Percentiles rank a stretch among this genome's conserved stretches.
Evolutionary conservation across 2,888 invertebrate genomes (phyloP).

Genomic region (Drosophila helvetica): DNA sequence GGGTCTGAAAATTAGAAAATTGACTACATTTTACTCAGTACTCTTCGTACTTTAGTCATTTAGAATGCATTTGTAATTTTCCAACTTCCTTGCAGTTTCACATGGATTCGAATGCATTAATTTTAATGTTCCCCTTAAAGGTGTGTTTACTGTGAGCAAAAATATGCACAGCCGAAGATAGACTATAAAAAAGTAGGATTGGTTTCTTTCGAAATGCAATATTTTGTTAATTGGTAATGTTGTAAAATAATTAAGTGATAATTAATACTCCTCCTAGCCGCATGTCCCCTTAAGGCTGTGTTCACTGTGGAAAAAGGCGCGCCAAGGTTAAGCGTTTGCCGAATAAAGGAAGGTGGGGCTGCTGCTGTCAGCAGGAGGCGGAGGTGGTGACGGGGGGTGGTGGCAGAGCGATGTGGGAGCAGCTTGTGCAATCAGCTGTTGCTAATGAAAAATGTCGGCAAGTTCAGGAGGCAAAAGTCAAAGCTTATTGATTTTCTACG

Average conservation of each 20-base stretch:
- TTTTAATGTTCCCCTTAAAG: constrained; percentile 1
- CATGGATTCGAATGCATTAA: neutral
- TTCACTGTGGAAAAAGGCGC: constrained; percentile 40
- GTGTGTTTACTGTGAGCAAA: constrained; percentile 30
- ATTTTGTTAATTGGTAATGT: no score
- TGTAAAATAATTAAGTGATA: no score
- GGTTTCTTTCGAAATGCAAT: no score
- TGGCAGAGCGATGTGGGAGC: constrained; percentile 47
- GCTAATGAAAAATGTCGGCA: constrained; percentile 70
- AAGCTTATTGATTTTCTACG: constrained; percentile 48
- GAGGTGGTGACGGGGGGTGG: constrained; percentile 20
- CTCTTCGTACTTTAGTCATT: neutral
- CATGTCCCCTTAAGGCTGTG: neutral
- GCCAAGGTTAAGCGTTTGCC: constrained; percentile 65
- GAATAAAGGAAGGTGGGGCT: constrained; percentile 21
- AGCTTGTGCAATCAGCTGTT: constrained; percentile 77
- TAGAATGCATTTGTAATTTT: neutral
- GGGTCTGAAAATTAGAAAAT: no score
- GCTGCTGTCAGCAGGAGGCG: constrained; percentile 9
- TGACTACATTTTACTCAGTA: neutral
- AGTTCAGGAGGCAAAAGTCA: constrained; percentile 41
- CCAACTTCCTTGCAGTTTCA: neutral
- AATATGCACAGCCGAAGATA: neutral
- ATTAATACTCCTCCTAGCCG: no score
- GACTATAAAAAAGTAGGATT: no score